phyloP scores from a whole-genome alignment of 2,888 invertebrate species.

The Trissolcus brochymenae region DNA sequence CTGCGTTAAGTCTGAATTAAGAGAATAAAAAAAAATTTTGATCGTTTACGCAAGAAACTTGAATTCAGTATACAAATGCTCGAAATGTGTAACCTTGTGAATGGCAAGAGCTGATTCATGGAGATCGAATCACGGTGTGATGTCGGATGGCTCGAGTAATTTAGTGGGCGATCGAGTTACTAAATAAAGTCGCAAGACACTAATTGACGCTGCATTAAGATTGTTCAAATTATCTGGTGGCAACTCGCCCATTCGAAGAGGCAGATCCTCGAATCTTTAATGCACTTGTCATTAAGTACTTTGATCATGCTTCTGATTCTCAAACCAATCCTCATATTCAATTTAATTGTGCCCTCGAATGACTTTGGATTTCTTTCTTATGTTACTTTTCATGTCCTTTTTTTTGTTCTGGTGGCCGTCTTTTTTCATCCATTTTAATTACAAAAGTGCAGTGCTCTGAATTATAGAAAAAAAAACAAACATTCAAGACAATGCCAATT shows the following conservation, averaged over 20 bases:
- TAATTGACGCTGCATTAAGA: conserved; percentile 57
- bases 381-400: conserved; percentile 1
- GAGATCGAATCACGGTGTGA: conserved; percentile 62
- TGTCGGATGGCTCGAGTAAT: conserved; percentile 60
- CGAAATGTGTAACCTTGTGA: conserved; percentile 50
- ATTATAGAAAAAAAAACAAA: not conserved
- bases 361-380: not conserved
- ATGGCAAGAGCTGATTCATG: conserved; percentile 50
- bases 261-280: conserved; percentile 15
- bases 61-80: conserved; percentile 56
- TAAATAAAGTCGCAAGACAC: conserved; percentile 63
- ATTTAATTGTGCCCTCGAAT: conserved; percentile 21
- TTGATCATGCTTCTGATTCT: conserved; percentile 16
- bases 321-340: conserved; percentile 17
- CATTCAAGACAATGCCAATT: no score
- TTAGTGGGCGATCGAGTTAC: conserved; percentile 62
- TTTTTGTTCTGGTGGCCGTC: not conserved
- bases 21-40: conserved; percentile 24
- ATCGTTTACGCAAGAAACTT: conserved; percentile 48
- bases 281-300: conserved; percentile 33
- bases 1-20: conserved; percentile 24
- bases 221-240: conserved; percentile 52
- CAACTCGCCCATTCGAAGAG: conserved; percentile 19
- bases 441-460: not conserved
- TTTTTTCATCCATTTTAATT: conserved; percentile 1